Evolutionary conservation across 2,797 vertebrate species (phyloP).

Genomic region (Crypturellus tataupa): DNA sequence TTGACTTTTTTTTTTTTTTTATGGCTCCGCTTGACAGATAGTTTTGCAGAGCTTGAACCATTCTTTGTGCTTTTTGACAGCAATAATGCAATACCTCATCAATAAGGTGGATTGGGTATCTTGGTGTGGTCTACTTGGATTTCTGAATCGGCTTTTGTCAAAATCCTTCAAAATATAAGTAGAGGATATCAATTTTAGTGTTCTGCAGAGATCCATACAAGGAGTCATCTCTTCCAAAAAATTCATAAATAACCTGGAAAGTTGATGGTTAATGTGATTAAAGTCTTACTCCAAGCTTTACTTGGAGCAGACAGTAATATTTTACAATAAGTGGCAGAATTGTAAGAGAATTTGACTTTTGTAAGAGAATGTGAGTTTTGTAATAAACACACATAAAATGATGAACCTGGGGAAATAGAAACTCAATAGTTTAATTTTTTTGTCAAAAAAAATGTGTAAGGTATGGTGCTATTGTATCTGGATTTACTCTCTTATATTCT

Average conservation of each 20-base stretch:
- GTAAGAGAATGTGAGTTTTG: neutral
- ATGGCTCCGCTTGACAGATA: neutral
- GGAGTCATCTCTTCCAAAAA: neutral
- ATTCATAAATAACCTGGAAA: neutral
- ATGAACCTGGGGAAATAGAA: rapidly evolving
- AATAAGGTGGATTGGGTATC: neutral
- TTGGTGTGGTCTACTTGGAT: rapidly evolving
- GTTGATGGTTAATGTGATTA: neutral
- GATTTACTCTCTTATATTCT: neutral
- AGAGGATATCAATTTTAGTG: neutral
- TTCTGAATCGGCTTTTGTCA: neutral
- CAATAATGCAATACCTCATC: neutral
- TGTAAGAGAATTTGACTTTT: neutral
- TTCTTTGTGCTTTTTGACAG: neutral
- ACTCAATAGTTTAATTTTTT: rapidly evolving
- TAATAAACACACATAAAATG: neutral
- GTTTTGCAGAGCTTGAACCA: neutral
- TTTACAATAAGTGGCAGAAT: neutral
- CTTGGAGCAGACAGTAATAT: rapidly evolving
- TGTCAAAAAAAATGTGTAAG: neutral
- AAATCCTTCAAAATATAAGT: neutral
- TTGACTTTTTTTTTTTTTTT: neutral
- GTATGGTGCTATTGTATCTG: neutral
- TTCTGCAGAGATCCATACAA: neutral
- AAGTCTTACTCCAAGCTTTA: neutral